Evolutionary conservation across 92 coral and sea anemone genomes (phyloP), one percentile per base, ranked within the genome.

Genomic region (Hydrozoanthus gracilis): DNA sequence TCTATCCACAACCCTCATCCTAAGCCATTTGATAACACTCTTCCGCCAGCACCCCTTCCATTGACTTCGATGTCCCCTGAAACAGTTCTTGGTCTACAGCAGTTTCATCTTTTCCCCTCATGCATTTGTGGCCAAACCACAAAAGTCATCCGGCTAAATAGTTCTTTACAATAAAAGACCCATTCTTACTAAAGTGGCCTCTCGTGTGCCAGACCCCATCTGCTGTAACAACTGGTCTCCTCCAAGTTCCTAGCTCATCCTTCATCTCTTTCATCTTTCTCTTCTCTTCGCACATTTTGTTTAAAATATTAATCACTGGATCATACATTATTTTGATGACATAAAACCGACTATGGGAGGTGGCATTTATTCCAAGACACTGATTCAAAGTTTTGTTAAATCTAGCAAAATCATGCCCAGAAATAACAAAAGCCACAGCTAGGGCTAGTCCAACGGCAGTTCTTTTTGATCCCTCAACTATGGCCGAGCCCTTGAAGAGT

Each of bases 401-500:
- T 47, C 82, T 79, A 2, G 92, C 87, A 89, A 82, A 92, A 3
- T 92, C 89, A 87, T 89, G 71, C 16, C 90, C 92, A 56, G 90
- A 69, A 13, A 92, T 55, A 8, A 88, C 76, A 51, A 92, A 92
- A 35, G 94, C 91, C 15, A 91, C 91, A 13, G 83, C 86, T 45
- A 92, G 78, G 2, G 94, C 88, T 4, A 92, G 87, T 11, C 94
- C 94, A 72, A 88, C 92, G 0, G 88, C 94, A 2, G 90, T 88
- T 16, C 89, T 66, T 68, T 56, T 88, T 44, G 91, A 88, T 0
- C 89, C 89, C 6, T 91, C 91, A 5, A 91, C 89, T 27, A 84
- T 27, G 0, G 86, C 17, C 11, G 91, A 85, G 2, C 94, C 91
- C 14, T 56, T 64, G 70, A 64, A 64, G 70, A 60, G 14, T 10